phyloP scores from a whole-genome alignment of 2,113 vertebrate genomes.

The Corvus cornix region DNA sequence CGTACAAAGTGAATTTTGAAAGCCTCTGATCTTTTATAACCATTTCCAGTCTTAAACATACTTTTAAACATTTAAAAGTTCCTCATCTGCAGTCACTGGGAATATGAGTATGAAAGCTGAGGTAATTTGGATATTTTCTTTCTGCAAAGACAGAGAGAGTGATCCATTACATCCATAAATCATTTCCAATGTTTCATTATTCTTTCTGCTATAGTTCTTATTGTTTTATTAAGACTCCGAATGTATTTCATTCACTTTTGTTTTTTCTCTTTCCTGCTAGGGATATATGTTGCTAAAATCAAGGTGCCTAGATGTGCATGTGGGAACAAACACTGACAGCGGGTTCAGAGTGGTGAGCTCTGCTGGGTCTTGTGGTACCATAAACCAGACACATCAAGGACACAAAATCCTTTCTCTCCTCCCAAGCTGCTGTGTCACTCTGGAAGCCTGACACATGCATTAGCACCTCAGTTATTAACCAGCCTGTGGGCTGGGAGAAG shows the following conservation, averaged over 20 bases:
- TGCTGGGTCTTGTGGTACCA: neutral
- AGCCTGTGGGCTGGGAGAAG: neutral
- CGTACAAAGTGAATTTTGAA: slow-evolving; percentile 26
- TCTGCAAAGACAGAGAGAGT: neutral
- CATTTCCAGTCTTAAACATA: slow-evolving; percentile 9
- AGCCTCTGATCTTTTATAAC: slow-evolving; percentile 49
- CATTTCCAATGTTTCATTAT: neutral
- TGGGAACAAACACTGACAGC: neutral
- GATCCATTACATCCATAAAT: slow-evolving; percentile 15
- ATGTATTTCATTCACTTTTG: neutral
- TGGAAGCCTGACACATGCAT: neutral
- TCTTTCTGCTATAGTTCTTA: neutral
- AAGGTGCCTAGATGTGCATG: neutral
- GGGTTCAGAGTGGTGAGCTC: neutral
- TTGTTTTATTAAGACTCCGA: neutral
- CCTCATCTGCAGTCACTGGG: neutral
- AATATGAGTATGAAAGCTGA: slow-evolving; percentile 10
- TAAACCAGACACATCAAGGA: neutral
- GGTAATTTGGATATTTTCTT: slow-evolving; percentile 20
- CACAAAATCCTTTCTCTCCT: neutral
- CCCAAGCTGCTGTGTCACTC: neutral
- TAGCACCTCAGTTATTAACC: neutral
- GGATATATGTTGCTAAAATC: neutral
- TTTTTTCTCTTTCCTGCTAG: neutral
- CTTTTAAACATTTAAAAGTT: slow-evolving; percentile 12